Evolutionary conservation across 2,113 vertebrate species (phyloP), one percentile per base, ranked within the genome.

Genomic region (Oenanthe melanoleuca): DNA sequence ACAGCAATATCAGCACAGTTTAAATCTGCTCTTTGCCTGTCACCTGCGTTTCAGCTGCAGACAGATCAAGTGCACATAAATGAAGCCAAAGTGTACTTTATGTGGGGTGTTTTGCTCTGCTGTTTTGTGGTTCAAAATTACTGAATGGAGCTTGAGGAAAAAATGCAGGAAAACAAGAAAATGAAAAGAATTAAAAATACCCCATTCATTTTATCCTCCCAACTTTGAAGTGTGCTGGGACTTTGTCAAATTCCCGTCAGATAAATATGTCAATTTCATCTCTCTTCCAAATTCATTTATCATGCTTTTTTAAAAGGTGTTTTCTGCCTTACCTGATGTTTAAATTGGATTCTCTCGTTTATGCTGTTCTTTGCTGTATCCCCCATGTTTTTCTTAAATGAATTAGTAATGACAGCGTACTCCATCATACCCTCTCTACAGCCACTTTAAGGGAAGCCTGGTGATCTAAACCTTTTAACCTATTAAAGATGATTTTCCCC

Each of bases 381-480:
- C 98, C 99, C 98, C 98, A 98, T 98, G 99, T 99, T 99, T 99
- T 99, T 97, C 98, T 98, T 99, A 99, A 99, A 99, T 98, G 99
- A 99, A 99, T 99, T 99, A 99, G 99, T 98, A 98, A 98, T 99
- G 98, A 99, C 99, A 99, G 98, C 97, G 94, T 97, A 98, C 98
- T 99, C 99, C 99, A 99, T 99, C 99, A 99, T 98, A 98, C 98
- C 98, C 98, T 99, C 98, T 99, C 98, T 99, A 98, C 98, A 99
- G 98, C 98, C 98, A 99, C 99, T 99, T 99, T 99, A 98, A 99
- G 98, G 98, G 98, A 99, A 99, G 98, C 99, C 98, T 98, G 98
- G 98, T 99, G 99, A 99, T 99, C 99, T 99, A 99, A 99, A 99
- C 99, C 99, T 99, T 99, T 99, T 99, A 99, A 99, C 99, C 99